Conservation (phyloP, 1,140 invertebrate genomes). For the Cepaea nemoralis region DNA sequence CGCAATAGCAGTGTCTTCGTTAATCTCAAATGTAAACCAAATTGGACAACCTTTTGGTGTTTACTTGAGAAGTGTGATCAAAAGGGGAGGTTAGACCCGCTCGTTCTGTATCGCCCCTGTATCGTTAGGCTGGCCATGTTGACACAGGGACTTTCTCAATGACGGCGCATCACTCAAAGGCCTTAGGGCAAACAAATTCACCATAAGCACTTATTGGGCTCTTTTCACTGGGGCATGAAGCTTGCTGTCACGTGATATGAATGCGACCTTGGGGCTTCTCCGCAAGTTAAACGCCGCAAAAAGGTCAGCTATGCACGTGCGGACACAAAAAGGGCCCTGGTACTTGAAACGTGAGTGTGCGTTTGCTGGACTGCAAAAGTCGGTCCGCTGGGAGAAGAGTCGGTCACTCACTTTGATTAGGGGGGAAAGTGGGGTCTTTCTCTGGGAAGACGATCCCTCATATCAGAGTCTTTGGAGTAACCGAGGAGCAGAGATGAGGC, state of each 20-base stretch:
- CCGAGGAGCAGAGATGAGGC: too few relatives aligned
- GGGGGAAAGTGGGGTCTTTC: neutral
- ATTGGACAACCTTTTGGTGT: neutral
- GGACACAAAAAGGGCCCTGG: neutral
- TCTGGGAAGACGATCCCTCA: neutral
- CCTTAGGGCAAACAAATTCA: constrained; percentile 17
- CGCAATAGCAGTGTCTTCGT: neutral
- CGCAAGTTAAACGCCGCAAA: constrained; percentile 32
- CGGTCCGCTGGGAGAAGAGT: neutral
- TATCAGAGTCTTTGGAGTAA: too few relatives aligned
- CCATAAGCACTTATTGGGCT: neutral
- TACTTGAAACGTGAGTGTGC: constrained; percentile 15
- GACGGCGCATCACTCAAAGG: constrained; percentile 12
- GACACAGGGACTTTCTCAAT: constrained; percentile 9
- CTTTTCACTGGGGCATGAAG: constrained; percentile 28
- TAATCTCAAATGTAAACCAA: constrained; percentile 27
- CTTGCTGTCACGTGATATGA: constrained; percentile 14
- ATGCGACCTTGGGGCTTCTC: constrained; percentile 33
- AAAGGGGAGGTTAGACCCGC: neutral
- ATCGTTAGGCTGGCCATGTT: neutral
- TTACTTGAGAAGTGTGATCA: constrained; percentile 8
- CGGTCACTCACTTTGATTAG: constrained; percentile 29
- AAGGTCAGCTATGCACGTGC: constrained; percentile 33
- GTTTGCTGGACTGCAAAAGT: constrained; percentile 14
- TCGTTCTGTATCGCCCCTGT: neutral